Evolutionary conservation across 2,888 invertebrate genomes (phyloP).

Genomic region (Ceramica pisi): DNA sequence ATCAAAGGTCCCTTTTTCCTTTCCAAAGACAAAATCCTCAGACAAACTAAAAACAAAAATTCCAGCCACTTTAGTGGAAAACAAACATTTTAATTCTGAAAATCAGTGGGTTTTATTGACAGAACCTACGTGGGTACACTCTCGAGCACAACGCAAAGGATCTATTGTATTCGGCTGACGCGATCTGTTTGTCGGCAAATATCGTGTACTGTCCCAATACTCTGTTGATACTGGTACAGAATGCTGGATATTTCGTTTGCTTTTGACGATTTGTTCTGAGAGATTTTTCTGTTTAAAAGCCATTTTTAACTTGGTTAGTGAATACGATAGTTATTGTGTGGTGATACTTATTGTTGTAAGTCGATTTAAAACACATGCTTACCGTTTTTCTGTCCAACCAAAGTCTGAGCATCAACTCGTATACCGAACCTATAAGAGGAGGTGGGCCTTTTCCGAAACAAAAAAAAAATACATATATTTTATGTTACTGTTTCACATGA

Average conservation of each 20-base stretch:
- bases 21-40: background rate
- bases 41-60: background rate
- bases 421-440: background rate
- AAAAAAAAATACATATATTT: background rate
- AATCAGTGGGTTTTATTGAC: constrained; percentile 60
- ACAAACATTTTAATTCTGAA: constrained; percentile 38
- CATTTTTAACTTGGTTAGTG: too few relatives aligned
- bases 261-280: constrained; percentile 5
- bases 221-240: constrained; percentile 17
- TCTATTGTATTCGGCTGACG: constrained; percentile 67
- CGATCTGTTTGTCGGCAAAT: constrained; percentile 73
- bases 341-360: background rate
- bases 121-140: constrained; percentile 35
- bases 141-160: constrained; percentile 64
- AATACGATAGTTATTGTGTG: background rate
- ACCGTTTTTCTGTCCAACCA: too few relatives aligned
- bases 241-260: constrained; percentile 9
- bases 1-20: background rate
- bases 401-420: too few relatives aligned
- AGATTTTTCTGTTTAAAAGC: background rate
- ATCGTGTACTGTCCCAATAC: constrained; percentile 64
- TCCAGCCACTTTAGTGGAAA: constrained; percentile 4
- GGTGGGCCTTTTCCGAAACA: background rate
- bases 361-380: background rate
- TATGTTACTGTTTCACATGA: background rate